phyloP scores from a whole-genome alignment of 2,888 invertebrate genomes.

The Drosophila histrio region DNA sequence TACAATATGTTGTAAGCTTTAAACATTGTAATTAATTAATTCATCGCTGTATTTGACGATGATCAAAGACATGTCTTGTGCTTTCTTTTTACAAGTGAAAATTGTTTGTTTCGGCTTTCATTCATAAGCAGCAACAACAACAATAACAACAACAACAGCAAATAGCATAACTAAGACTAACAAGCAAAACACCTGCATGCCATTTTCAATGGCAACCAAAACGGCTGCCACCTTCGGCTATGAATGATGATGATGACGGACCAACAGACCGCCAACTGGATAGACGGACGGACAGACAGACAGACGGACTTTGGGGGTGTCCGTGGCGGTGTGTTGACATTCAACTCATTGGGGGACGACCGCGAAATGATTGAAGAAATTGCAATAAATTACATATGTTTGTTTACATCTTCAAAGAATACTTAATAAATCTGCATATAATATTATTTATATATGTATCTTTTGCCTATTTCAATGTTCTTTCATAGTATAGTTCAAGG shows the following conservation, averaged over 20 bases:
- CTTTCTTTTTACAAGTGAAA: conserved; percentile 50
- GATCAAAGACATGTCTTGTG: conserved; percentile 32
- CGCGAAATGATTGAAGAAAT: conserved; percentile 50
- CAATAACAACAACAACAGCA: conserved; percentile 1
- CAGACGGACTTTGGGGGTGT: conserved; percentile 38
- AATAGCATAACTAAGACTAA: conserved; percentile 11
- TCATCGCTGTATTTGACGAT: conserved; percentile 47
- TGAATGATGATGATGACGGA: conserved; percentile 41
- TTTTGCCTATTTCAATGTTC: conserved; percentile 18
- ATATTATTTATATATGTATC: conserved; percentile 1
- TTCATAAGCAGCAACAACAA: conserved; percentile 34
- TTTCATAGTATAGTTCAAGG: conserved; percentile 63
- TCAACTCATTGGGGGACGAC: conserved; percentile 51
- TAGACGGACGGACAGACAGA: not conserved
- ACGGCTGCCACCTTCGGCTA: conserved; percentile 48
- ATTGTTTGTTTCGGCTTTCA: conserved; percentile 49
- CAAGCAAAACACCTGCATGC: conserved; percentile 63
- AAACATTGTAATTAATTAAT: conserved; percentile 66
- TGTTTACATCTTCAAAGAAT: conserved; percentile 26
- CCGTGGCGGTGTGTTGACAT: conserved; percentile 61
- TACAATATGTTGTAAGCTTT: conserved; percentile 32
- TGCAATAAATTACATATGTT: conserved; percentile 60
- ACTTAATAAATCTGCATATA: not conserved
- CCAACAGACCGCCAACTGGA: conserved; percentile 19
- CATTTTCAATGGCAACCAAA: conserved; percentile 70